Base-by-base conservation (phyloP, 2,797 vertebrate genomes). In the Falco columbarius region DNA sequence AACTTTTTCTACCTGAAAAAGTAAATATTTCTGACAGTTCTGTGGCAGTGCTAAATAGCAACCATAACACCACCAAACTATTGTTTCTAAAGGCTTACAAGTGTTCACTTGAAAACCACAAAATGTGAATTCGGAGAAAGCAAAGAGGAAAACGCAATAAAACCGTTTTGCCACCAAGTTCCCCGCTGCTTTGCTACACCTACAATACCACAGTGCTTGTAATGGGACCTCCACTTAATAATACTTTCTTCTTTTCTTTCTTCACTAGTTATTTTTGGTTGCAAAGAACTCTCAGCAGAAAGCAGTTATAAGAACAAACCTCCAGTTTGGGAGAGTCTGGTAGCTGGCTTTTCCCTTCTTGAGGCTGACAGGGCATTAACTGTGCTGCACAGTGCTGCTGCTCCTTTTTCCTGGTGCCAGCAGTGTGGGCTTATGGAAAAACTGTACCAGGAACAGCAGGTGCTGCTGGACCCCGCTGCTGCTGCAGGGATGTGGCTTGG, bases 111-210 rank as follows among this genome's bases (percentile, higher is more conserved):
- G 44, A 27, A 71, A 84, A 26, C 58, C 42, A 34, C 42, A 32
- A 32, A 58, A 42, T 1, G 6, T 26, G 67, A 56, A 80, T 38
- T 72, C 54, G 51, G 47, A 87, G 68, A 40, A 47, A 61, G 58
- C 23, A 46, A 47, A 68, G 51, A 42, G 30, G 20, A 44, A 67
- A 77, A 34, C 2, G 4, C 51, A 44, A n/a, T 46, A 22, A 32
- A 27, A 40, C 49, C 0, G 0, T 26, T 52, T 46, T 32, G 2
- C 20, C 3, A 0, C 22, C 1, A 10, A 21, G 44, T 4, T 51
- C 30, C 26, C 32, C 1, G 0, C 68, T 30, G 62, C 51, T 38
- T 19, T 47, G 29, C 40, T 1, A 1, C 56, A 17, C 44, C 27
- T 17, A 12, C 16, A 8, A 1, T 14, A 21, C 34, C 29, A 44